phyloP scores from a whole-genome alignment of 2,888 invertebrate species.

The Drosophila siamana region DNA sequence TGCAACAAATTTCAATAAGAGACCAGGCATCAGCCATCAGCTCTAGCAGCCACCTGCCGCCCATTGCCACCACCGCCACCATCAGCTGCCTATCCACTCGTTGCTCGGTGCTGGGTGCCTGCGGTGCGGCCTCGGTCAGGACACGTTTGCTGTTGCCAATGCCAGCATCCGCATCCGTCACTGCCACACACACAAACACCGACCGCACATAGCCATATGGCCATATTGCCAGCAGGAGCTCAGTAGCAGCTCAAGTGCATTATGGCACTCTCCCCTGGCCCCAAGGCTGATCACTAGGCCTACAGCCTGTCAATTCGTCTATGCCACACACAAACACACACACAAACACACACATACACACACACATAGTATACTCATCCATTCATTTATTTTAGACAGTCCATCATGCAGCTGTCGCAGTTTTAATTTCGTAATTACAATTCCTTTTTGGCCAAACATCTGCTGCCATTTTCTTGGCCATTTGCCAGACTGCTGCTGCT shows the following conservation, averaged over 20 bases:
- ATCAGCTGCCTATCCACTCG: constrained; percentile 24
- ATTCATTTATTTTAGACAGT: constrained; percentile 74
- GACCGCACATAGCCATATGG: neutral
- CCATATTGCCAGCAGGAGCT: constrained; percentile 42
- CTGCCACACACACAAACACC: constrained; percentile 29
- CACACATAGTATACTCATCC: constrained; percentile 25
- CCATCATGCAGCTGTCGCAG: constrained; percentile 76
- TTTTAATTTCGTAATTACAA: constrained; percentile 80
- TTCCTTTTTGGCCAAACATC: constrained; percentile 46
- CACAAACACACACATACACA: constrained; percentile 14
- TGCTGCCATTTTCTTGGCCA: constrained; percentile 47
- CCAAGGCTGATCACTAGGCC: constrained; percentile 58
- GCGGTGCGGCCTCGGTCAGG: constrained; percentile 65
- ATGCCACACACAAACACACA: constrained; percentile 29
- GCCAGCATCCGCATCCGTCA: constrained; percentile 59
- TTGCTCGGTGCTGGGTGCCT: constrained; percentile 40
- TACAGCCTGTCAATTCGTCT: constrained; percentile 64
- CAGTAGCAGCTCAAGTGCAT: constrained; percentile 51
- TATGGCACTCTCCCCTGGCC: constrained; percentile 29
- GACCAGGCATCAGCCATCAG: constrained; percentile 33
- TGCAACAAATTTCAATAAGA: constrained; percentile 79
- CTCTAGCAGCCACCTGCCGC: constrained; percentile 39
- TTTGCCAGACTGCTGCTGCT: constrained; percentile 43
- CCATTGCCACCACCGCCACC: neutral
- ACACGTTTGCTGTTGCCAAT: constrained; percentile 57